A percentile compares a stretch with the other conserved stretches of the same genome.
Conservation (phyloP, 37 sponge, comb jelly and placozoan genomes). For the Cladorhizidae sp. region DNA sequence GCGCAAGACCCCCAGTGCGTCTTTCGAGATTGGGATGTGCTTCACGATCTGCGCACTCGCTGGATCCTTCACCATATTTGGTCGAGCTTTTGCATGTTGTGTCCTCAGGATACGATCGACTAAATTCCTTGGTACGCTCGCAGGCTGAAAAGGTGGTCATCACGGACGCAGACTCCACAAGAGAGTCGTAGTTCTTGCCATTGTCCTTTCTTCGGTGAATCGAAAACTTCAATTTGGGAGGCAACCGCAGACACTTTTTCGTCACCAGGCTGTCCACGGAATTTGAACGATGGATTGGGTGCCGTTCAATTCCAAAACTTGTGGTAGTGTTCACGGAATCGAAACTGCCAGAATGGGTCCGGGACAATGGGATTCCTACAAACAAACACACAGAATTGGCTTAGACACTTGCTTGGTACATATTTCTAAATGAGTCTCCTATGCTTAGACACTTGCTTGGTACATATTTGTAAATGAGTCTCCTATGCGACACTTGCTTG, state of each 20-base stretch:
- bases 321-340: constrained; percentile 39
- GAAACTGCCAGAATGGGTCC: constrained; percentile 35
- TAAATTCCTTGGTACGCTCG: too few species aligned
- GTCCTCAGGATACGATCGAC: too few species aligned
- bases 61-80: too few species aligned
- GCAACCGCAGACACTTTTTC: neutral
- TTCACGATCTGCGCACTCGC: too few species aligned
- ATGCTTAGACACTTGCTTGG: too few species aligned
- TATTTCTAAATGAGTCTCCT: too few species aligned
- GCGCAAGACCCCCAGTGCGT: too few species aligned
- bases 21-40: too few species aligned
- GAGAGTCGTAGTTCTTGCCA: neutral
- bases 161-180: constrained; percentile 3
- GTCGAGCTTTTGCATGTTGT: too few species aligned
- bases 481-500: too few species aligned
- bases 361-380: constrained; percentile 10
- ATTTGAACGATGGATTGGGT: neutral
- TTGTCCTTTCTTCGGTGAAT: neutral
- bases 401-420: too few species aligned
- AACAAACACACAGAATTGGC: neutral
- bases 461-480: too few species aligned
- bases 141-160: neutral
- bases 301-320: constrained; percentile 6
- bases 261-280: neutral
- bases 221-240: neutral